Percentiles rank a stretch among this genome's conserved stretches.
These are phyloP conservation scores for Calliscelio sp. DNA, from an alignment of 2,888 invertebrate species.

Conservation along the genomic window DNA sequence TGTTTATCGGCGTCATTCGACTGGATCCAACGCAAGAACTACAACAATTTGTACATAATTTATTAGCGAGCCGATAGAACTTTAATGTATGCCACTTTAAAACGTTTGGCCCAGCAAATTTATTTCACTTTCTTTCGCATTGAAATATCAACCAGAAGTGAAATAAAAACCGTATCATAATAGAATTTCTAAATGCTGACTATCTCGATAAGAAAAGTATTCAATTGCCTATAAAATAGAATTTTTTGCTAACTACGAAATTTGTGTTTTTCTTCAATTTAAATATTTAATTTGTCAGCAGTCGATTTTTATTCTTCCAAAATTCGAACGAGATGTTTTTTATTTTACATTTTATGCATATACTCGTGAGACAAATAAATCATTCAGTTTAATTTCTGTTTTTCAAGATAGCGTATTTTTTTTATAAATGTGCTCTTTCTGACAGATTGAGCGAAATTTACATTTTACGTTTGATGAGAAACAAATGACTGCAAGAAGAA, in stretches of 20 bases:
- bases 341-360: too few relatives aligned
- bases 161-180: too few relatives aligned
- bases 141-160: not conserved
- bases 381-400: too few relatives aligned
- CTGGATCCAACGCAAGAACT: not conserved
- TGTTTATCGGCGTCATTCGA: slow-evolving; percentile 23
- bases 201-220: slow-evolving; percentile 11
- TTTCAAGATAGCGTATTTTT: too few relatives aligned
- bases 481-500: too few relatives aligned
- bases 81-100: slow-evolving; percentile 3
- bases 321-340: too few relatives aligned
- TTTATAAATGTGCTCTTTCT: too few relatives aligned
- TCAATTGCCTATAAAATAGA: slow-evolving; percentile 12
- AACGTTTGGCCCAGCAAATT: not conserved
- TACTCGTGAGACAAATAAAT: too few relatives aligned
- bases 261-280: slow-evolving; percentile 39
- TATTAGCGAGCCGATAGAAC: slow-evolving; percentile 8
- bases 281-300: slow-evolving; percentile 18
- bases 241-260: slow-evolving; percentile 32
- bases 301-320: not conserved
- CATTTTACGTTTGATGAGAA: too few relatives aligned
- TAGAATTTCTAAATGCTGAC: slow-evolving; percentile 34
- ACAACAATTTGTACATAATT: slow-evolving; percentile 24
- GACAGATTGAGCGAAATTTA: too few relatives aligned
- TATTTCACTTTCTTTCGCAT: slow-evolving; percentile 2